A percentile compares a stretch with the other conserved stretches of the same genome.
Evolutionary conservation across 2,888 invertebrate species (phyloP).

Genomic region (Omphaloscelis lunosa): DNA sequence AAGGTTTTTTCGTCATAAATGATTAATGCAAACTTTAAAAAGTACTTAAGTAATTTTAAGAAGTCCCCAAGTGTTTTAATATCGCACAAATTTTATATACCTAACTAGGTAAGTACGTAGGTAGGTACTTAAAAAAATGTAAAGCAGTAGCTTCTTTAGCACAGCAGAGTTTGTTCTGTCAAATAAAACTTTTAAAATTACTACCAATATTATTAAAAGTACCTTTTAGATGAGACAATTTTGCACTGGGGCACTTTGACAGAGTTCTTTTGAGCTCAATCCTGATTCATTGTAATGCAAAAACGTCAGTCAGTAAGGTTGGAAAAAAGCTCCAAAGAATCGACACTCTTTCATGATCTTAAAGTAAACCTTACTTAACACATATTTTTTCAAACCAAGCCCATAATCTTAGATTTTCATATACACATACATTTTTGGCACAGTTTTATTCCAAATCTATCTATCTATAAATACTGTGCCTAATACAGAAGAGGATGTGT

Average conservation of each 20-base stretch:
- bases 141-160: neutral
- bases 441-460: conserved; percentile 12
- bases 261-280: no score
- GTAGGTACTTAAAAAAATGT: no score
- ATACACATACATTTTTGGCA: neutral
- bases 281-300: neutral
- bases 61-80: no score
- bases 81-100: no score
- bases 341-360: no score
- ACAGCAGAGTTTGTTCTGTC: neutral
- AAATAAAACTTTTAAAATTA: neutral
- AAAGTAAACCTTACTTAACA: no score
- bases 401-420: neutral
- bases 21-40: neutral
- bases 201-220: no score
- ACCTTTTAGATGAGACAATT: no score
- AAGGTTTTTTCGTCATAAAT: neutral
- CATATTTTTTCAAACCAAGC: neutral
- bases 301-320: neutral
- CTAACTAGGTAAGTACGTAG: no score
- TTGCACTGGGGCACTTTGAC: no score
- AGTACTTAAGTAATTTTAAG: no score
- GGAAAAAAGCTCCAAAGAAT: neutral
- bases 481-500: conserved; percentile 74
- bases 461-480: conserved; percentile 14